A percentile compares a stretch with the other conserved stretches of the same genome.
Evolutionary conservation across 2,888 invertebrate genomes (phyloP).

Genomic region (Drosophila mercatorum): DNA sequence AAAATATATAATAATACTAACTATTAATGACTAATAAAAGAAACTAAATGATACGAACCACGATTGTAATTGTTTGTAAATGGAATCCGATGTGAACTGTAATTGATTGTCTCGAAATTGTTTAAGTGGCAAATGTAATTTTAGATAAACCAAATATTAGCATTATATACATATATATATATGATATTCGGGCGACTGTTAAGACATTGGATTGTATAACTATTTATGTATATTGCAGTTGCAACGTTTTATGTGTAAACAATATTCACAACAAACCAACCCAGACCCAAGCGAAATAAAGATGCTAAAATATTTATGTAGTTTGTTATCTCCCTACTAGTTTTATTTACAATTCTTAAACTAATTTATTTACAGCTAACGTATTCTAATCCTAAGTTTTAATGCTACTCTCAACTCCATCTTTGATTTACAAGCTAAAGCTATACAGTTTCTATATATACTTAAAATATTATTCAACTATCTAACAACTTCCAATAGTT

Average conservation of each 20-base stretch:
- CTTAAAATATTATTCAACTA: not conserved
- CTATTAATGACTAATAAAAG: not conserved
- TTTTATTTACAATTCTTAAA: not conserved
- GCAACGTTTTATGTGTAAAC: conserved; percentile 66
- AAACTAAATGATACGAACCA: not conserved
- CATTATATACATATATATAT: conserved; percentile 1
- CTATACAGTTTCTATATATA: no score
- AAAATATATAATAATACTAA: conserved; percentile 18
- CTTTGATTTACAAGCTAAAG: no score
- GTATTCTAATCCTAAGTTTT: not conserved
- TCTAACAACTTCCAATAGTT: no score
- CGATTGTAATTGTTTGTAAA: conserved; percentile 37
- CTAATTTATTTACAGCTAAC: not conserved
- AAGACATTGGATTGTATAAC: conserved; percentile 45
- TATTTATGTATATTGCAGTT: conserved; percentile 57
- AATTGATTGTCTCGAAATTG: conserved; percentile 18
- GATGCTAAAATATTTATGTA: conserved; percentile 64
- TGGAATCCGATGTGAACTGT: conserved; percentile 12
- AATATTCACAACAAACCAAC: conserved; percentile 39
- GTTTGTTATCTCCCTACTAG: not conserved
- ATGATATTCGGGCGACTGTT: conserved; percentile 19
- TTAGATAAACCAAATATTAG: conserved; percentile 47
- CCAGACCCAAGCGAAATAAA: conserved; percentile 61
- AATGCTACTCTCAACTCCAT: no score
- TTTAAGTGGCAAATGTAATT: conserved; percentile 28